Evolutionary conservation across 2,113 vertebrate genomes (phyloP), one percentile per base, ranked within the genome.

Genomic region (Corynorhinus townsendii): DNA sequence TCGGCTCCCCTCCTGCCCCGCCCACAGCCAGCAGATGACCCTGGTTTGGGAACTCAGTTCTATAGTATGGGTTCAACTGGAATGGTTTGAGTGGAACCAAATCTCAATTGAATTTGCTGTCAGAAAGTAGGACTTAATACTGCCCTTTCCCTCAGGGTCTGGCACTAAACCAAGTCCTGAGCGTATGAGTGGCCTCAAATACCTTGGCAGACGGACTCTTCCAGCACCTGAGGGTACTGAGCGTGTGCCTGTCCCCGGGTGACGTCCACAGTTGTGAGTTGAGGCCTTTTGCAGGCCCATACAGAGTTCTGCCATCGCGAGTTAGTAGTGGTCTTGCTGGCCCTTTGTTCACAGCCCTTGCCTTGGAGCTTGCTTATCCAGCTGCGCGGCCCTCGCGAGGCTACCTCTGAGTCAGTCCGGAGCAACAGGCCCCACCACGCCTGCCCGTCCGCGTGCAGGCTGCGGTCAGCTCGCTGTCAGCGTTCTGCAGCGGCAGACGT

Each of bases 381-480:
- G 17, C 69, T 2, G 11, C 1, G 9, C 75, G 54, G 72, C 26
- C 68, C 35, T 69, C 1, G 4, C 43, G 12, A 11, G 20, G 16
- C 54, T 11, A 20, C 68, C 38, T 45, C 38, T 20, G 15, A 22
- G 47, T 15, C 62, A 45, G 56, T 1, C 43, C 26, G 35, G 69
- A 11, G 79, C 49, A 22, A 33, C 26, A 28, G 69, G 89, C 35
- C 10, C 35, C 1, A 30, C 59, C 52, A 22, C 49, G 89, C 11
- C 4, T 0, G 84, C 77, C 84, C 47, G 68, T 45, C 54, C 4
- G 0, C 3, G 11, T 49, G 86, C 54, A 87, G 91, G 77, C 90
- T 82, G 92, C 0, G 47, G 93, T 64, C 7, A 71, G 95, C 62
- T 17, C 0, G 69, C 92, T 93, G 56, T 82, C 95, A 16, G 97